Evolutionary conservation across 1,140 invertebrate species (phyloP), one percentile per base, ranked within the genome.

Genomic region (Drosophila azteca): DNA sequence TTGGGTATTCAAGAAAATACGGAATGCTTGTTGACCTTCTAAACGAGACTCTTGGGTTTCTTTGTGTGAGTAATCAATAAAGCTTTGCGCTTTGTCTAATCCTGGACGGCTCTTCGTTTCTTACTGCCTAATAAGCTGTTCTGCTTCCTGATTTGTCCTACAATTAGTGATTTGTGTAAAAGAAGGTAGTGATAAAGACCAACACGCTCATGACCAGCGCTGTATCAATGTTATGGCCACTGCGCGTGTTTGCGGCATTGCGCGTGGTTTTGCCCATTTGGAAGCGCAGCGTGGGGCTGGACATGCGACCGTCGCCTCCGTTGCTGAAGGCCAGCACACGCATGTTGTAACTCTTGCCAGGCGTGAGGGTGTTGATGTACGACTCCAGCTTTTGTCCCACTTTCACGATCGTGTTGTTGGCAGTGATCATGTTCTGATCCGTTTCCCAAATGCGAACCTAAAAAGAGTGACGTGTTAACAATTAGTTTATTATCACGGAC

Each of bases 301-400:
- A 98, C 97, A 98, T 98, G 55, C 97, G 94, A 0, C 98, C 98
- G 91, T 99, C 97, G 0, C 98, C 98, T 26, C 98, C 98, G 74
- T 96, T 95, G 24, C 97, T 98, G 92, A 95, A 99, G 0, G 96
- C 98, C 7, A 99, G 93, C 0, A 99, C 97, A 91, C 98, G 93
- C 80, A 99, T 93, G 76, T 96, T 95, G 88, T 99, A 99, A 0
- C 94, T 94, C 92, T 97, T 97, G 20, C 96, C 97, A 1, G 96
- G 96, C 5, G 95, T 95, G 7, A 99, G 92, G 84, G 95, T 95
- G 5, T 92, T 92, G 8, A 99, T 95, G 71, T 95, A 95, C 0
- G 95, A 95, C 89, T 98, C 95, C 3, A 98, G 92, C 78, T 95
- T 95, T 11, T 94, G 94, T 48, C 96, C 96, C 65, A 96, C 94